Evolutionary conservation across 2,113 vertebrate species (phyloP).

Genomic region (Tretioscincus oriximinensis): DNA sequence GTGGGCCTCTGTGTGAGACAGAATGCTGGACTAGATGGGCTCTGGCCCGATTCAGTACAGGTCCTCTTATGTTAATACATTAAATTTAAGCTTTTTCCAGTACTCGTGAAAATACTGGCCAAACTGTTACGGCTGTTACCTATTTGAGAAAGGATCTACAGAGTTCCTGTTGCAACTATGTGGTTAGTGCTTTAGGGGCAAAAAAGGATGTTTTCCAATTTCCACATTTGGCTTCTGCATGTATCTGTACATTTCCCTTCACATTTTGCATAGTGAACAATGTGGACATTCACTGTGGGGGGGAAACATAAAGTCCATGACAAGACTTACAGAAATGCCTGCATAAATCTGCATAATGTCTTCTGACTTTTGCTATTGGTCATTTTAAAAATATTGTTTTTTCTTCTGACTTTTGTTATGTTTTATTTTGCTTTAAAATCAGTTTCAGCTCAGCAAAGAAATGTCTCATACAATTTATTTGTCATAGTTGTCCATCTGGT

Average conservation of each 20-base stretch:
- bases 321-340: conserved; percentile 1
- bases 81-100: conserved; percentile 12
- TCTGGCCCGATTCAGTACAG: no score
- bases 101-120: not conserved
- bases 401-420: not conserved
- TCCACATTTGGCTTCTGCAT: conserved; percentile 15
- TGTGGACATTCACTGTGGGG: conserved; percentile 6
- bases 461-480: not conserved
- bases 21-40: no score
- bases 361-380: conserved; percentile 15
- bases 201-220: conserved; percentile 30
- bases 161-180: conserved; percentile 29
- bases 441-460: conserved; percentile 13
- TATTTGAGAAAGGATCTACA: conserved; percentile 30
- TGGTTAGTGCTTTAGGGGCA: conserved; percentile 39
- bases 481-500: not conserved
- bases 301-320: not conserved
- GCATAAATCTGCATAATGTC: conserved; percentile 16
- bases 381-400: not conserved
- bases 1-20: no score
- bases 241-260: not conserved
- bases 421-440: not conserved
- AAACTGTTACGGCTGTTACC: conserved; percentile 11
- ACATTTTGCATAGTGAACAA: conserved; percentile 28
- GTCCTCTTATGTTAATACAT: no score